Conservation (phyloP, 2,888 invertebrate species). For the Synanthedon vespiformis region DNA sequence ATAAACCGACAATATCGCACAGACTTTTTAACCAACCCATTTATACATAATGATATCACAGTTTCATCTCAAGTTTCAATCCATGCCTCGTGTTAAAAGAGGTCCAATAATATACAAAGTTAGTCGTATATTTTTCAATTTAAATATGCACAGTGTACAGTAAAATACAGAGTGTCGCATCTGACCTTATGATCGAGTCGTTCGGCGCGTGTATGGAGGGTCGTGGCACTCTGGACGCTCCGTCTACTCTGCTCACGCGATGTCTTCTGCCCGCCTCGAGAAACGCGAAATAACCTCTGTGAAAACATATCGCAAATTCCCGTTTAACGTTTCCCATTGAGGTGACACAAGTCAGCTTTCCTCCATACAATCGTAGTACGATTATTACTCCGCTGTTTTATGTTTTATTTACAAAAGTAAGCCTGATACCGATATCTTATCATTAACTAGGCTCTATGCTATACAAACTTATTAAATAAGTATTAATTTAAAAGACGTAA, state of each 20-base stretch:
- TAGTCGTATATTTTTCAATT: conserved; percentile 11
- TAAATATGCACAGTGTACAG: conserved; percentile 9
- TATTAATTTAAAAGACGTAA: no score
- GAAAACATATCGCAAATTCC: conserved; percentile 1
- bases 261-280: conserved; percentile 83
- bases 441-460: no score
- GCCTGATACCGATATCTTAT: no score
- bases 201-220: conserved; percentile 76
- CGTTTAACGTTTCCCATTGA: no score
- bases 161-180: not conserved
- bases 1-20: no score
- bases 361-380: no score
- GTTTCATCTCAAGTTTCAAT: no score
- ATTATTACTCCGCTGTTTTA: no score
- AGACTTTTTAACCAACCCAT: not conserved
- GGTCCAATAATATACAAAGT: not conserved
- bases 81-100: not conserved
- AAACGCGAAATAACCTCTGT: conserved; percentile 90
- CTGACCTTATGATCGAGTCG: conserved; percentile 76
- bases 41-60: not conserved
- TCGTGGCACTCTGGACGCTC: conserved; percentile 64
- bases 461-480: no score
- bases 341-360: no score
- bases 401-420: no score
- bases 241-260: conserved; percentile 73